phyloP scores from a whole-genome alignment of 2,888 invertebrate species.

The Norana najaformis region DNA sequence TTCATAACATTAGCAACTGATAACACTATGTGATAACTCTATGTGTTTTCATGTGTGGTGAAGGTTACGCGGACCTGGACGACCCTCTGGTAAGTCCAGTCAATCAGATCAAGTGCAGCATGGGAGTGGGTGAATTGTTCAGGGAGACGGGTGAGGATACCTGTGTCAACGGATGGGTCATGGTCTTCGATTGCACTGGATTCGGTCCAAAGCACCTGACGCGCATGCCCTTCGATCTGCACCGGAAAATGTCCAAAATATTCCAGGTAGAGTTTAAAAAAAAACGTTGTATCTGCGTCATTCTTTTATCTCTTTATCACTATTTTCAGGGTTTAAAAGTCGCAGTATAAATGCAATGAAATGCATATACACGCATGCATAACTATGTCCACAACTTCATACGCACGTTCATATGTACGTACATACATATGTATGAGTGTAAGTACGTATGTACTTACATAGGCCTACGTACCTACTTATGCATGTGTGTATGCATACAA shows the following conservation, averaged over 20 bases:
- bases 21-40: not conserved
- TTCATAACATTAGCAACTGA: too few relatives aligned
- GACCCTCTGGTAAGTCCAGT: not conserved
- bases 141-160: not conserved
- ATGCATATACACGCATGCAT: too few relatives aligned
- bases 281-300: not conserved
- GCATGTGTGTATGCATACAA: too few relatives aligned
- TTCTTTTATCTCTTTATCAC: not conserved
- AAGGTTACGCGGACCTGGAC: not conserved
- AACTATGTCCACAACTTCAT: too few relatives aligned
- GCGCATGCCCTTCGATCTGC: not conserved
- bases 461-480: too few relatives aligned
- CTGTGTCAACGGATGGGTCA: conserved; percentile 16
- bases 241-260: not conserved
- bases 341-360: too few relatives aligned
- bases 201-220: not conserved
- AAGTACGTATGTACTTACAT: too few relatives aligned
- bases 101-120: not conserved
- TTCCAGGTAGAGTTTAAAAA: not conserved
- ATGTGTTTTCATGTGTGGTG: not conserved
- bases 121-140: conserved; percentile 16
- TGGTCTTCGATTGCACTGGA: conserved; percentile 22
- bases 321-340: not conserved
- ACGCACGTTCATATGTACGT: too few relatives aligned
- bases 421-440: too few relatives aligned